phyloP scores from a whole-genome alignment of 64 coral and sea anemone genomes.

The Porites australiensis region DNA sequence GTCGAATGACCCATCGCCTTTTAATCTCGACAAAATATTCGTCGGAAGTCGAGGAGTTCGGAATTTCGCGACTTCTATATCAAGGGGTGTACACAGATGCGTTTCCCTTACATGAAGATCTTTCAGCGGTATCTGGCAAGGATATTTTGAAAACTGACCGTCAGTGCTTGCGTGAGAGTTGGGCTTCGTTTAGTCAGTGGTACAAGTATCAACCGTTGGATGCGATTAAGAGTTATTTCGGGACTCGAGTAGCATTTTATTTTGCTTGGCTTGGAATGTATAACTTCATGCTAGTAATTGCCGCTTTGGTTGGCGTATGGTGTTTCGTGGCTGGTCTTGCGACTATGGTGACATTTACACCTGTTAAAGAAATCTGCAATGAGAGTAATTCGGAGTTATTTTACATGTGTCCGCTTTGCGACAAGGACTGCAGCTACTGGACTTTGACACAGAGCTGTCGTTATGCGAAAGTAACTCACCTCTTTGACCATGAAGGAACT shows the following conservation, averaged over 20 bases:
- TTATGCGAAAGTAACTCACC: conserved; percentile 79
- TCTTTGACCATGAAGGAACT: conserved; percentile 96
- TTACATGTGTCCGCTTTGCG: conserved; percentile 97
- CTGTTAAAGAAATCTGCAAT: conserved; percentile 91
- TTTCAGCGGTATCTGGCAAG: conserved; percentile 30
- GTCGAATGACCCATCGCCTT: conserved; percentile 84
- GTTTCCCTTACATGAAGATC: conserved; percentile 85
- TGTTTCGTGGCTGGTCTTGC: conserved; percentile 84
- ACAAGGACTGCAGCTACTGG: conserved; percentile 96
- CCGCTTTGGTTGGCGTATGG: conserved; percentile 76
- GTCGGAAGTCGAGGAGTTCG: conserved; percentile 66
- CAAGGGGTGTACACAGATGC: conserved; percentile 73
- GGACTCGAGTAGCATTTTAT: conserved; percentile 85
- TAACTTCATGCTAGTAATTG: conserved; percentile 81
- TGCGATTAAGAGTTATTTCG: conserved; percentile 88
- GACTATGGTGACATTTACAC: conserved; percentile 65
- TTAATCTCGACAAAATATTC: conserved; percentile 81
- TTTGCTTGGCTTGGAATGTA: conserved; percentile 96
- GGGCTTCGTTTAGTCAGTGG: conserved; percentile 89
- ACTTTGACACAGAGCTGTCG: conserved; percentile 80
- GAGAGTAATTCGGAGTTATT: conserved; percentile 76
- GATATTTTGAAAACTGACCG: conserved; percentile 59
- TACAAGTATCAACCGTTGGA: conserved; percentile 94
- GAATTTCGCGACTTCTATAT: conserved; percentile 80
- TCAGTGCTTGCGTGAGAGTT: conserved; percentile 59